Evolutionary conservation across 2,888 invertebrate genomes (phyloP).

Genomic region (Diabrotica balteata): DNA sequence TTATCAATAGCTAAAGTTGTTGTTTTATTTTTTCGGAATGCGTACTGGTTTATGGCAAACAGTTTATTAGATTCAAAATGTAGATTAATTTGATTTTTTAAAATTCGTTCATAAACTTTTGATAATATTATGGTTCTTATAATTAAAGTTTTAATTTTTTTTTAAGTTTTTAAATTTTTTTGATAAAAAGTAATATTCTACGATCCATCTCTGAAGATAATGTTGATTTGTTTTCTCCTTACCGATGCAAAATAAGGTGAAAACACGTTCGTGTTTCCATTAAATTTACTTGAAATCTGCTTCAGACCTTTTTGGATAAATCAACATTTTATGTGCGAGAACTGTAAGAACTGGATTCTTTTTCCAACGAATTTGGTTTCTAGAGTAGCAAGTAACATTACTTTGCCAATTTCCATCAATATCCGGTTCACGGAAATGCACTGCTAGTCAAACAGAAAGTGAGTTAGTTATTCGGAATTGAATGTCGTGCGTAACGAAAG

Average conservation of each 20-base stretch:
- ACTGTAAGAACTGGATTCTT: conserved; percentile 3
- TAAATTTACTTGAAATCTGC: conserved; percentile 5
- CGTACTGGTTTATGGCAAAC: too few relatives aligned
- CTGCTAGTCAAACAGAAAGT: not conserved
- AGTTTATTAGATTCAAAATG: too few relatives aligned
- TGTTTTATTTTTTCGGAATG: too few relatives aligned
- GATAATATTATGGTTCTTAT: too few relatives aligned
- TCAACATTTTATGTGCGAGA: conserved; percentile 6
- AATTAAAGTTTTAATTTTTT: too few relatives aligned
- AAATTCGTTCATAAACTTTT: too few relatives aligned
- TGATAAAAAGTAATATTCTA: too few relatives aligned
- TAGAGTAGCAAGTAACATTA: not conserved
- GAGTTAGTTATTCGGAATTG: not conserved
- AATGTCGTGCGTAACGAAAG: not conserved
- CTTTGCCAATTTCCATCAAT: conserved; percentile 6
- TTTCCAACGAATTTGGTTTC: conserved; percentile 3
- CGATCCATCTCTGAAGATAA: too few relatives aligned
- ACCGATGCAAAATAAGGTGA: not conserved
- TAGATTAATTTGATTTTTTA: too few relatives aligned
- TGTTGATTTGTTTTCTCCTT: too few relatives aligned
- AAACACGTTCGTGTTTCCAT: conserved; percentile 3
- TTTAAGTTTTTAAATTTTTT: too few relatives aligned
- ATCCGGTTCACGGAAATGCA: not conserved
- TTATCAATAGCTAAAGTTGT: too few relatives aligned
- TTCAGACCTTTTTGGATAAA: conserved; percentile 4